These are phyloP conservation scores for Pachypeltis micranthus DNA, from an alignment of 1,140 invertebrate genomes.

Conservation along the genomic window DNA sequence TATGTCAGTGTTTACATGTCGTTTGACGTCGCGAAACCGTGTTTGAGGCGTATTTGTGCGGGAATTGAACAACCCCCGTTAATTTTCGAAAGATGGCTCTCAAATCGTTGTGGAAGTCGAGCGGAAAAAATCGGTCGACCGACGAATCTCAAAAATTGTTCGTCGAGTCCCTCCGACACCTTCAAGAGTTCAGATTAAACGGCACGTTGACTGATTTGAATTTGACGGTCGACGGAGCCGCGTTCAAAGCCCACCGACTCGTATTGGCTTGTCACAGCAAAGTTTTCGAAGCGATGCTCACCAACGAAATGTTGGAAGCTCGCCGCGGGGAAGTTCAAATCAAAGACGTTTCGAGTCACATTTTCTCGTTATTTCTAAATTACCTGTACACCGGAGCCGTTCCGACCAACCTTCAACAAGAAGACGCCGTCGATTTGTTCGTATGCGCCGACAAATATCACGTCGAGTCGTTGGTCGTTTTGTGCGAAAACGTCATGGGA, in stretches of 20 bases:
- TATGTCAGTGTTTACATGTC: too few species aligned
- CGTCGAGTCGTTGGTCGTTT: too few species aligned
- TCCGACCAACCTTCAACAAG: background rate
- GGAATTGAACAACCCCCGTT: too few species aligned
- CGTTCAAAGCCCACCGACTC: background rate
- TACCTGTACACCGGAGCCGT: background rate
- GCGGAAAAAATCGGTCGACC: too few species aligned
- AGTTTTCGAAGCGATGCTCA: slow-evolving; percentile 1
- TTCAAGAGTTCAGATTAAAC: background rate
- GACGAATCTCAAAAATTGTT: too few species aligned
- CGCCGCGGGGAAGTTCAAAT: background rate
- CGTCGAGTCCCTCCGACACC: too few species aligned
- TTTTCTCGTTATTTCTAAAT: background rate
- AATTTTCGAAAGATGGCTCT: too few species aligned
- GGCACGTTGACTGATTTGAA: background rate
- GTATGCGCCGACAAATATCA: background rate
- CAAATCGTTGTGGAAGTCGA: too few species aligned
- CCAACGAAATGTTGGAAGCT: background rate
- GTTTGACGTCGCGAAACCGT: too few species aligned
- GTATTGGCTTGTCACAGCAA: background rate
- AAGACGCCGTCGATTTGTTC: background rate
- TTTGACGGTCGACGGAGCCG: background rate
- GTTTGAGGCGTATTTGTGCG: too few species aligned
- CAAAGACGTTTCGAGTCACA: background rate
- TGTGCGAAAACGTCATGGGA: too few species aligned